A percentile compares a stretch with the other conserved stretches of the same genome.
Evolutionary conservation across 2,113 vertebrate species (phyloP).

Genomic region (Spea multiplicata): DNA sequence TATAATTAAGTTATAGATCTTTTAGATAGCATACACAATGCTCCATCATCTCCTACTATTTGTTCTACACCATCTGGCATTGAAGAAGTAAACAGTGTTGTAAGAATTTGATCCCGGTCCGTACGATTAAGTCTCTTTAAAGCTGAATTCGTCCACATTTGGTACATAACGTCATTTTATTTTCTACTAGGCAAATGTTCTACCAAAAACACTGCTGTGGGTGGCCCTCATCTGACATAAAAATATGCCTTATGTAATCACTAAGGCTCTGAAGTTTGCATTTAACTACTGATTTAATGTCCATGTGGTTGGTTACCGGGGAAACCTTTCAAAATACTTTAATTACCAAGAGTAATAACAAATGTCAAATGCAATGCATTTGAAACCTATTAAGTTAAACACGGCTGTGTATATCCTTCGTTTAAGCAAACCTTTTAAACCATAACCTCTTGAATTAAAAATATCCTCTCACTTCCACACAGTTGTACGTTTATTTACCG

Average conservation of each 20-base stretch:
- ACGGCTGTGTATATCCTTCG: not conserved
- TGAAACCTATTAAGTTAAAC: slow-evolving; percentile 36
- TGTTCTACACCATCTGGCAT: too few relatives aligned
- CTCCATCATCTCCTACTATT: too few relatives aligned
- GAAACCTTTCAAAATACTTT: slow-evolving; percentile 48
- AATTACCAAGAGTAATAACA: slow-evolving; percentile 43
- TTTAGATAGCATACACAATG: too few relatives aligned
- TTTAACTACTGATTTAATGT: slow-evolving; percentile 48
- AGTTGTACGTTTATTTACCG: slow-evolving; percentile 50
- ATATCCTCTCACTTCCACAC: slow-evolving; percentile 35
- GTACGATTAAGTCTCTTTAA: not conserved
- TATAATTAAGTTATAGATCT: too few relatives aligned
- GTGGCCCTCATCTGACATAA: slow-evolving; percentile 55
- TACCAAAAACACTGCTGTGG: slow-evolving; percentile 54
- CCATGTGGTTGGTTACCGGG: slow-evolving; percentile 43
- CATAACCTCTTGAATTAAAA: slow-evolving; percentile 16
- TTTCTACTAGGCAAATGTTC: slow-evolving; percentile 60
- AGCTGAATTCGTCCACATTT: slow-evolving; percentile 7
- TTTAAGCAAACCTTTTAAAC: slow-evolving; percentile 3
- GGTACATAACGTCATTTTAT: slow-evolving; percentile 43
- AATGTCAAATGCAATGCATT: slow-evolving; percentile 22
- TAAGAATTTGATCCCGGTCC: too few relatives aligned
- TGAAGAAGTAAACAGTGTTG: too few relatives aligned
- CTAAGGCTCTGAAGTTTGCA: slow-evolving; percentile 19
- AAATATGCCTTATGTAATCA: slow-evolving; percentile 52